Percentiles rank a stretch among this genome's conserved stretches.
Evolutionary conservation across 2,797 vertebrate species (phyloP).

Genomic region (Clarias laeviceps): DNA sequence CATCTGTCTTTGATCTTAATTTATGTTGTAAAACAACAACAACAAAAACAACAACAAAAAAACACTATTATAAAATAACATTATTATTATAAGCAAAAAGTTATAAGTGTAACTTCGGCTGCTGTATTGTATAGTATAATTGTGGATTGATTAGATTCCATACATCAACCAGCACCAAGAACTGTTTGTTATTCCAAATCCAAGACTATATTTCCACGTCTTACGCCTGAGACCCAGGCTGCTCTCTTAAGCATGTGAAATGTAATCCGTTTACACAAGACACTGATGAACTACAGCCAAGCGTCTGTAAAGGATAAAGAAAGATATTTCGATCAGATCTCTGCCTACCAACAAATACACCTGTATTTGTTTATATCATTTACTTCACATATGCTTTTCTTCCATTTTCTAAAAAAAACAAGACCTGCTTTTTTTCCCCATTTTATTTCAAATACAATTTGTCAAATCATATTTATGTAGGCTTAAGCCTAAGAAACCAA

Average conservation of each 20-base stretch:
- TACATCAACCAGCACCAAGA: not conserved
- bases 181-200: not conserved
- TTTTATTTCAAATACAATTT: slow-evolving; percentile 11
- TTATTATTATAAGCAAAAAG: too few relatives aligned
- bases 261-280: not conserved
- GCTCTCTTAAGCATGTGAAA: not conserved
- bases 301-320: slow-evolving; percentile 1
- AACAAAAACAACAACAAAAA: too few relatives aligned
- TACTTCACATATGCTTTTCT: not conserved
- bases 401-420: not conserved
- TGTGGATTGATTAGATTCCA: not conserved
- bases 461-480: not conserved
- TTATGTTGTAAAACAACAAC: too few relatives aligned
- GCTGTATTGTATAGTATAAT: too few relatives aligned
- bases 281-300: not conserved
- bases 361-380: not conserved
- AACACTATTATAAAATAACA: not conserved
- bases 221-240: not conserved
- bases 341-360: not conserved
- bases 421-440: not conserved
- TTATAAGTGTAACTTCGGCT: too few relatives aligned
- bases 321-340: not conserved
- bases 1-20: not conserved
- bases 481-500: not conserved
- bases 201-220: not conserved